Evolutionary conservation across 2,113 vertebrate genomes (phyloP).

Genomic region (Burhinus bistriatus): DNA sequence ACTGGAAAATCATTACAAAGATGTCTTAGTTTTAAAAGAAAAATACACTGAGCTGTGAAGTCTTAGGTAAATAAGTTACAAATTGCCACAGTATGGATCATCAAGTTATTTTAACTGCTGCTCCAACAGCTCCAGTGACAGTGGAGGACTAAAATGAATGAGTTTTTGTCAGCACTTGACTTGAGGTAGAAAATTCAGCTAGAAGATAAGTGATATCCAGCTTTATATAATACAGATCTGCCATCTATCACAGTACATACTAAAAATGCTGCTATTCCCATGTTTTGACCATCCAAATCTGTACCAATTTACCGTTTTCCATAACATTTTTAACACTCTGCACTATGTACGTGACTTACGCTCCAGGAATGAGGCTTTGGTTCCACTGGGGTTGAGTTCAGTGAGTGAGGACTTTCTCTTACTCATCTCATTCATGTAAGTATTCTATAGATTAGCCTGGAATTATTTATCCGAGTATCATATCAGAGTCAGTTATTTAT

Average conservation of each 20-base stretch:
- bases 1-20: not conserved
- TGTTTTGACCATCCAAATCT: not conserved
- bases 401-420: not conserved
- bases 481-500: conserved; percentile 19
- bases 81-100: not conserved
- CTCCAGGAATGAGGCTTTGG: not conserved
- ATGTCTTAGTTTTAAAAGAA: not conserved
- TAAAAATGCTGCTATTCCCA: not conserved
- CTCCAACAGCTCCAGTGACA: not conserved
- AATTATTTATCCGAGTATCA: not conserved
- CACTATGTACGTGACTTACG: fast-evolving
- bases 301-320: fast-evolving
- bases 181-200: not conserved
- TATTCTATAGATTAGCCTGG: not conserved
- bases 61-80: not conserved
- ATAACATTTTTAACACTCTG: not conserved
- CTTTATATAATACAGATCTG: not conserved
- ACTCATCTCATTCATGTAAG: not conserved
- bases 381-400: not conserved
- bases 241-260: fast-evolving
- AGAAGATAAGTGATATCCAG: not conserved
- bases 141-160: not conserved
- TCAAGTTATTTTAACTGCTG: not conserved
- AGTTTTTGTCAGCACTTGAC: not conserved
- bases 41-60: not conserved